phyloP scores from a whole-genome alignment of 2,797 vertebrate genomes.

The Phrynocephalus forsythii region DNA sequence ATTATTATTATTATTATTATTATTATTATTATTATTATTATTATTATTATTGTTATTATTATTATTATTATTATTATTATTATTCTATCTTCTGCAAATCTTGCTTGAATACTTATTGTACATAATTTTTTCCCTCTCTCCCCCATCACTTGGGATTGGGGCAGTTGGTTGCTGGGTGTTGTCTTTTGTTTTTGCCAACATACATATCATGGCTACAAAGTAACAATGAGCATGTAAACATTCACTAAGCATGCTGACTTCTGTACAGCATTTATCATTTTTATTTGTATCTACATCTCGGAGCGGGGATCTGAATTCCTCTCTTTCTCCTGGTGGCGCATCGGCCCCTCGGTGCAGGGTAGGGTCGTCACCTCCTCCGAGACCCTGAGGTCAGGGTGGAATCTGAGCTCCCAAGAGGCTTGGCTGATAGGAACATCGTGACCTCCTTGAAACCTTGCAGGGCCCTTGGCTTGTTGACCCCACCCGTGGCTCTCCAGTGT shows the following conservation, averaged over 20 bases:
- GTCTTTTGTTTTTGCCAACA: conserved; percentile 6
- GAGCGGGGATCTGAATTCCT: not conserved
- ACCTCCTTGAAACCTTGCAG: too few relatives aligned
- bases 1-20: conserved; percentile 56
- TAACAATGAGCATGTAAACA: conserved; percentile 87
- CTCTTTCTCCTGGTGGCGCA: not conserved
- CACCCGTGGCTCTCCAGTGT: too few relatives aligned
- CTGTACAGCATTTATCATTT: conserved; percentile 71
- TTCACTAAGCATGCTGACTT: conserved; percentile 76
- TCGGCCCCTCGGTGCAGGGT: too few relatives aligned
- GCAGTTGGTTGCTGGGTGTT: conserved; percentile 76
- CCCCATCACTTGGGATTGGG: conserved; percentile 83
- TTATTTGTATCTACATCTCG: conserved; percentile 72
- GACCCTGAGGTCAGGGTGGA: not conserved
- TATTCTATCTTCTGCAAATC: conserved; percentile 83
- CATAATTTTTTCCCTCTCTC: conserved; percentile 72
- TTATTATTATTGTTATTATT: conserved; percentile 54
- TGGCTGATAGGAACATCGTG: too few relatives aligned
- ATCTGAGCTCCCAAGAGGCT: not conserved
- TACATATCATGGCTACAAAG: conserved; percentile 84
- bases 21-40: conserved; percentile 68
- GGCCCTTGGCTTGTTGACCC: too few relatives aligned
- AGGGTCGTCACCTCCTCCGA: too few relatives aligned
- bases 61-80: conserved; percentile 70
- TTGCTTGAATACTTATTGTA: conserved; percentile 93